These are phyloP conservation scores for Halocynthia aurantium DNA, from an alignment of 23 tunicate genomes.

Conservation along the genomic window DNA sequence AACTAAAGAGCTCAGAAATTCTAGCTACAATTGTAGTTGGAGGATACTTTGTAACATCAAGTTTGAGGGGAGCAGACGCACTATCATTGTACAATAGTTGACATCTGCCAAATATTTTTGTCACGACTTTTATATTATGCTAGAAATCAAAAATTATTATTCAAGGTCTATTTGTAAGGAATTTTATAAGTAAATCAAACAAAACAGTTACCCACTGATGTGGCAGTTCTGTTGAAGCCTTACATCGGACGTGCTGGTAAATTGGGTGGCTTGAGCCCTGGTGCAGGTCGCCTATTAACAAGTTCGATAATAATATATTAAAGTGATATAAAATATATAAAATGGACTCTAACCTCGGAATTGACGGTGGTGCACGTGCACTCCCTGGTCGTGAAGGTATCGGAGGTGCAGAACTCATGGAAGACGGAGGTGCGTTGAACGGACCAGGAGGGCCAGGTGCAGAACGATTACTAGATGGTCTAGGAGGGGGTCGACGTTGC, in stretches of 20 bases:
- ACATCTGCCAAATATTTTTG: too few species aligned
- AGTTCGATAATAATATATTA: background rate
- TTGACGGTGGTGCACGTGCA: slow-evolving; percentile 54
- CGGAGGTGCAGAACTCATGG: slow-evolving; percentile 70
- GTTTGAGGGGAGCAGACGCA: too few species aligned
- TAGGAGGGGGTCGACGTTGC: slow-evolving; percentile 65
- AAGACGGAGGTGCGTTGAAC: slow-evolving; percentile 46
- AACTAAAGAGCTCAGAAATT: too few species aligned
- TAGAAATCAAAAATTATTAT: too few species aligned
- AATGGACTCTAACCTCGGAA: slow-evolving; percentile 47
- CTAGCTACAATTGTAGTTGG: too few species aligned
- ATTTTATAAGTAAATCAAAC: too few species aligned
- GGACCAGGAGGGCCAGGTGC: slow-evolving; percentile 64
- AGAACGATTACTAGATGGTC: slow-evolving; percentile 22
- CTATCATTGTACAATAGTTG: too few species aligned
- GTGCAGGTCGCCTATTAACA: slow-evolving; percentile 16
- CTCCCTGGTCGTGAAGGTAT: slow-evolving; percentile 80
- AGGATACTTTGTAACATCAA: too few species aligned
- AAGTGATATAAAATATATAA: background rate
- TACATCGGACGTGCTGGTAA: slow-evolving; percentile 14
- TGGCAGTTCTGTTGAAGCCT: too few species aligned
- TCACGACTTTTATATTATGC: too few species aligned
- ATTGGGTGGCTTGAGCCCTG: slow-evolving; percentile 21
- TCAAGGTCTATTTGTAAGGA: too few species aligned
- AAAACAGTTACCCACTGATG: too few species aligned